Evolutionary conservation across 2,113 vertebrate species (phyloP).

Genomic region (Noctilio leporinus): DNA sequence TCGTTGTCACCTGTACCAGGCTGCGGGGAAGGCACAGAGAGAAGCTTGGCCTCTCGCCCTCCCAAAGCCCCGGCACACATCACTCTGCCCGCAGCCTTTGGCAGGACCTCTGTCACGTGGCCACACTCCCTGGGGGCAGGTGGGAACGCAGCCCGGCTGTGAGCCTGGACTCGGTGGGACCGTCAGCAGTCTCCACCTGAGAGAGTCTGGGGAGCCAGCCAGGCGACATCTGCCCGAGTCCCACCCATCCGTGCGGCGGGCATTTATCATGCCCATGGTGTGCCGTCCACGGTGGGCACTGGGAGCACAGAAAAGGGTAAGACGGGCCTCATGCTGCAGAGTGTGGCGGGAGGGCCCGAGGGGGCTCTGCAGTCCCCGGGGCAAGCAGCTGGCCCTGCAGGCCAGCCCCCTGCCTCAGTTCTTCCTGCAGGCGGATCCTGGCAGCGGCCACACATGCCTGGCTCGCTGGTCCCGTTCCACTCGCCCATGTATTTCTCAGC

Average conservation of each 20-base stretch:
- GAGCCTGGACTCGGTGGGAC: not conserved
- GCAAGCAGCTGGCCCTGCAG: not conserved
- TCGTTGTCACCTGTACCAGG: not conserved
- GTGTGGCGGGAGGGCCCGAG: not conserved
- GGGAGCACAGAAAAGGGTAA: not conserved
- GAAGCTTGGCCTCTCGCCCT: fast-evolving
- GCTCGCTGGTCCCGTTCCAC: not conserved
- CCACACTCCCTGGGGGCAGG: not conserved
- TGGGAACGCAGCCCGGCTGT: not conserved
- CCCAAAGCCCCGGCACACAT: not conserved
- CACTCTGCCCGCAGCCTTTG: not conserved
- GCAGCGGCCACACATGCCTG: not conserved
- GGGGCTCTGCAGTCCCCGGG: fast-evolving
- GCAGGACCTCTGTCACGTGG: not conserved
- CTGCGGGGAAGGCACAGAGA: not conserved
- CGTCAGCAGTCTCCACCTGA: not conserved
- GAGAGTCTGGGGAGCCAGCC: not conserved
- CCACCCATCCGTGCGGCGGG: not conserved
- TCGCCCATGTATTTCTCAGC: not conserved
- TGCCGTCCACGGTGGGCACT: not conserved
- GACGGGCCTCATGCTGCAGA: fast-evolving
- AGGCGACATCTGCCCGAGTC: not conserved
- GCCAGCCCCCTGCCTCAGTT: not conserved
- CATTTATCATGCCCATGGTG: not conserved
- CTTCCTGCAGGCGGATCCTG: not conserved